Percentiles rank a stretch among this genome's conserved stretches.
phyloP scores from a whole-genome alignment of 2,113 vertebrate genomes.

The Bettongia penicillata region DNA sequence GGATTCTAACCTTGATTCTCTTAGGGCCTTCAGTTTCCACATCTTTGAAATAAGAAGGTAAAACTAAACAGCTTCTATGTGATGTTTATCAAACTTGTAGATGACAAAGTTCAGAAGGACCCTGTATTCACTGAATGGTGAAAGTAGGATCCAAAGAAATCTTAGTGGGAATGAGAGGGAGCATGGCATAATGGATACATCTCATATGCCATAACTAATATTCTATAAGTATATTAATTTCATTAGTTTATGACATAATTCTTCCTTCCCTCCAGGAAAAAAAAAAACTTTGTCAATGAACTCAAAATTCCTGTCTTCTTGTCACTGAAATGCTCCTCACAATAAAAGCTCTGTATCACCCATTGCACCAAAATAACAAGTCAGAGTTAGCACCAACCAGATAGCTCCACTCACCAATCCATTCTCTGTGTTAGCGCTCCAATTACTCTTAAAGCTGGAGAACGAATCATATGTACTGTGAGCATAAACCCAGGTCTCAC shows the following conservation, averaged over 20 bases:
- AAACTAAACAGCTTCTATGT: neutral
- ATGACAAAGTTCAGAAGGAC: neutral
- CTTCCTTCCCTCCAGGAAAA: neutral
- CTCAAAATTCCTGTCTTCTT: neutral
- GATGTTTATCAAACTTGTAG: neutral
- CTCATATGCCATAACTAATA: neutral
- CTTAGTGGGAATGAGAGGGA: neutral
- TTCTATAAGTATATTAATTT: neutral
- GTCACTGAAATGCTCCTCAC: neutral
- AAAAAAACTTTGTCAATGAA: neutral
- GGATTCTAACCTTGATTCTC: neutral
- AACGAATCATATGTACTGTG: neutral
- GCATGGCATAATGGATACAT: neutral
- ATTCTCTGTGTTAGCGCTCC: neutral
- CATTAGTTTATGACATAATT: neutral
- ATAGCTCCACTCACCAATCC: neutral
- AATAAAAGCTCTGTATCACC: neutral
- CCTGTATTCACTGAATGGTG: neutral
- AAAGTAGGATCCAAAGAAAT: neutral
- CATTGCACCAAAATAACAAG: neutral
- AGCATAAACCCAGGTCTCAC: neutral
- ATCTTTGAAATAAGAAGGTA: neutral
- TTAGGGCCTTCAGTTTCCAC: neutral
- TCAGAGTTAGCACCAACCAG: neutral
- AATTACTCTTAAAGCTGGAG: neutral